Conservation (phyloP, 2,888 invertebrate genomes). For the Idaea aversata region DNA sequence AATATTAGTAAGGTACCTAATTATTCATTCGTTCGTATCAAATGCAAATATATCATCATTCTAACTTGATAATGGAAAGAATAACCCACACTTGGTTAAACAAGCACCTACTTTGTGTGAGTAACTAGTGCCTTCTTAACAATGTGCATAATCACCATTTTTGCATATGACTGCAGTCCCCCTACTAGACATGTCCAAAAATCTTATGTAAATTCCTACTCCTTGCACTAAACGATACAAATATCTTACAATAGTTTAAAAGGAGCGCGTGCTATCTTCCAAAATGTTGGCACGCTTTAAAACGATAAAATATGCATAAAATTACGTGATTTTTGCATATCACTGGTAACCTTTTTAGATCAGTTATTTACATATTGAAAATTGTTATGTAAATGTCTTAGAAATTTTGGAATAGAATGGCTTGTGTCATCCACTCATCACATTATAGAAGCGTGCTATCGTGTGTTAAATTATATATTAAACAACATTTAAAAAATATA, state of each 20-base stretch:
- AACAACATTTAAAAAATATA: background rate
- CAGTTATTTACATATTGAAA: slow-evolving; percentile 1
- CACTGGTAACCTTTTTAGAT: background rate
- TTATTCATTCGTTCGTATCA: background rate
- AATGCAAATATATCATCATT: background rate
- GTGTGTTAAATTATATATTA: background rate
- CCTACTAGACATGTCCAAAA: slow-evolving; percentile 6
- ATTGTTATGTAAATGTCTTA: slow-evolving; percentile 1
- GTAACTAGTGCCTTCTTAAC: background rate
- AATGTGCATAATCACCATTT: background rate
- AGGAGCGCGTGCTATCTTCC: background rate
- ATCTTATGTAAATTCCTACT: background rate
- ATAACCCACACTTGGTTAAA: background rate
- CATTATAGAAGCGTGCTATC: background rate
- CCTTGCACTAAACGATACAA: background rate
- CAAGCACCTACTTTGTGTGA: background rate
- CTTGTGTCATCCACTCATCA: background rate
- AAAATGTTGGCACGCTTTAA: slow-evolving; percentile 1
- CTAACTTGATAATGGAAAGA: background rate
- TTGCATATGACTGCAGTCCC: slow-evolving; percentile 7
- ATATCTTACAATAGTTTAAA: background rate
- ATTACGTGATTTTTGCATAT: background rate
- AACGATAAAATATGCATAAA: slow-evolving; percentile 1
- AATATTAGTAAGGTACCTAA: slow-evolving; percentile 11
- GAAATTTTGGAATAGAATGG: background rate